These are phyloP conservation scores for Pararge aegeria DNA, from an alignment of 1,140 invertebrate species.

Conservation along the genomic window DNA sequence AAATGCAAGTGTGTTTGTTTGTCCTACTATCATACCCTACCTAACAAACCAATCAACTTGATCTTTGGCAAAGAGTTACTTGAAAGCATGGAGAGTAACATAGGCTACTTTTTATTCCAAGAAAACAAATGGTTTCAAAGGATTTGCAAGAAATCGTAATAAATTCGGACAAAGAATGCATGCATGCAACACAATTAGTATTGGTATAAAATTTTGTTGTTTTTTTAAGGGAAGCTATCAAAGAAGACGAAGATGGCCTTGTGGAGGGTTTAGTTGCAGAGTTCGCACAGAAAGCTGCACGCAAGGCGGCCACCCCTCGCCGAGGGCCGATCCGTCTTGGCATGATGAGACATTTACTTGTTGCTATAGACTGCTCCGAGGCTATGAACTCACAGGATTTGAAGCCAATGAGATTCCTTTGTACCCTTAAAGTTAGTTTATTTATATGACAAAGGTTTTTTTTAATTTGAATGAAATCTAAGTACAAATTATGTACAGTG, in stretches of 20 bases:
- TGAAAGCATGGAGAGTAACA: too few species aligned
- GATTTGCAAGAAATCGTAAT: too few species aligned
- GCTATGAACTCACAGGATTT: conserved; percentile 97
- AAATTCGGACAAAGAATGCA: too few species aligned
- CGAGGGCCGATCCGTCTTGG: conserved; percentile 90
- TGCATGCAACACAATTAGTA: too few species aligned
- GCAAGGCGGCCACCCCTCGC: conserved; percentile 87
- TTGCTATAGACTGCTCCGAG: conserved; percentile 96
- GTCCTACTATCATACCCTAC: too few species aligned
- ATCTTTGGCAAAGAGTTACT: too few species aligned
- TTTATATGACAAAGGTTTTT: neutral
- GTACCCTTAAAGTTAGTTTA: conserved; percentile 89
- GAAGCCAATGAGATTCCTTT: conserved; percentile 95
- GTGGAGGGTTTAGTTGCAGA: conserved; percentile 94
- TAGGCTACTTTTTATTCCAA: too few species aligned
- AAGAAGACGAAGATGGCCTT: conserved; percentile 96
- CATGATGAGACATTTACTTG: conserved; percentile 97
- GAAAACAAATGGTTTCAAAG: too few species aligned
- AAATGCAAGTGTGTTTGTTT: too few species aligned
- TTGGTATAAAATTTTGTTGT: neutral
- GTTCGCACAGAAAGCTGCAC: conserved; percentile 90
- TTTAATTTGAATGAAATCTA: too few species aligned
- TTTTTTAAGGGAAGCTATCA: conserved; percentile 93
- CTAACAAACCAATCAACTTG: too few species aligned
- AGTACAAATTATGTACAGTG: too few species aligned